Evolutionary conservation across 2,888 invertebrate genomes (phyloP), one percentile per base, ranked within the genome.

Genomic region (Frankliniella fusca): DNA sequence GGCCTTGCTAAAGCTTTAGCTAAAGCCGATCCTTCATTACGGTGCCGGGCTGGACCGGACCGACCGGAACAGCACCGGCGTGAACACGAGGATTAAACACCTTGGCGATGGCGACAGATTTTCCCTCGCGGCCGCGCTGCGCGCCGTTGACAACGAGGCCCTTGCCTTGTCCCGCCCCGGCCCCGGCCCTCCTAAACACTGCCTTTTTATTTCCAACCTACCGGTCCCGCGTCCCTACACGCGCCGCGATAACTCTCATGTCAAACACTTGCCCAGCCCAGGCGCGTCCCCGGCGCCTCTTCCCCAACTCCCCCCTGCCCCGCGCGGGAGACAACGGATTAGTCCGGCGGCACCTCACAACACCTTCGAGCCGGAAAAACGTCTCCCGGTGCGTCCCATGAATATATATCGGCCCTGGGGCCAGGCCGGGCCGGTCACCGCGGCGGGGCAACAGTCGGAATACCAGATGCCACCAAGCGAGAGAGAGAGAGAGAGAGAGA

Each of bases 341-440:
- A 3, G 70, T 20, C 70, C 70, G 70, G n/a, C 70, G 70, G 70
- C 70, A 9, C 70, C 70, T 20, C 61, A 61, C 38, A 76, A 76
- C 27, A 27, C 27, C 27, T 27, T 76, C 70, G 12, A 76, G 70
- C 70, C 70, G 70, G 70, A 76, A 76, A 76, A 76, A 76, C 70
- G 70, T 76, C 70, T 9, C 70, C 70, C 23, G 70, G 27, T 38
- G 54, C 54, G 54, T 54, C 70, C 70, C 27, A 76, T 76, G 70
- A 76, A 76, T 76, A 76, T 76, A 76, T 76, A 76, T 76, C 70
- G 70, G 27, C 27, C 70, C 70, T 27, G 70, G 10, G 61, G 61
- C 61, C 61, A 18, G 61, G 18, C 15, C 54, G 54, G 12, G 54
- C 18, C 54, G 54, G 54, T 12, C 54, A 9, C 15, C 61, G 2